Conservation (phyloP, 2,113 vertebrate genomes). For the Eublepharis macularius region DNA sequence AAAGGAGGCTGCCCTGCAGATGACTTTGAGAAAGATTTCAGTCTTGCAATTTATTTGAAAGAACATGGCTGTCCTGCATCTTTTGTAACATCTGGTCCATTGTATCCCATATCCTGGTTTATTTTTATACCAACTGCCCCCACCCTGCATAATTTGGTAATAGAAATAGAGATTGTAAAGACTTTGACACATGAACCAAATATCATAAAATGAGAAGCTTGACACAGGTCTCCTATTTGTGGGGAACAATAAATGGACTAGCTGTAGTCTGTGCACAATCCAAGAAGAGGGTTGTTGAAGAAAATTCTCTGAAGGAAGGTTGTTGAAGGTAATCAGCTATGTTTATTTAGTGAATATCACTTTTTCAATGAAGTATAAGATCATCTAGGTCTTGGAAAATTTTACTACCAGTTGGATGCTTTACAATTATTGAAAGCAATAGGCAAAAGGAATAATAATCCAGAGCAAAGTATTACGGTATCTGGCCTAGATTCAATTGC, state of each 20-base stretch:
- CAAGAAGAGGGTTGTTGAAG: neutral
- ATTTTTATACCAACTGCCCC: neutral
- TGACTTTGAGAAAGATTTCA: neutral
- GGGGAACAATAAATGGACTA: neutral
- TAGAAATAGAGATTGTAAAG: neutral
- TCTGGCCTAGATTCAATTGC: neutral
- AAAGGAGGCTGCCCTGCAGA: no score
- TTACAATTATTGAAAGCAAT: conserved; percentile 30
- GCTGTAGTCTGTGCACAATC: neutral
- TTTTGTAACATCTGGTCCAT: neutral
- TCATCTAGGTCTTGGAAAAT: neutral
- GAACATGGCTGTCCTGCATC: neutral
- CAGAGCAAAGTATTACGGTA: conserved; percentile 30
- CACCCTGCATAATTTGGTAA: no score
- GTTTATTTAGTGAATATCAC: neutral
- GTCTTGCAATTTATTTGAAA: neutral
- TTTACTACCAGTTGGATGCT: neutral
- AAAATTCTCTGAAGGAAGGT: neutral
- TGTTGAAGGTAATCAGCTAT: conserved; percentile 3
- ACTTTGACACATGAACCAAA: neutral
- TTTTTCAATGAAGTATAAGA: neutral
- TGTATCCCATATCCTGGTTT: neutral
- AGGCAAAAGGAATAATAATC: conserved; percentile 28
- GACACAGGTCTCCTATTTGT: neutral
- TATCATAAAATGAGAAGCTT: neutral